These are phyloP conservation scores for Tachysurus fulvidraco DNA, from an alignment of 2,113 vertebrate genomes.

Conservation along the genomic window DNA sequence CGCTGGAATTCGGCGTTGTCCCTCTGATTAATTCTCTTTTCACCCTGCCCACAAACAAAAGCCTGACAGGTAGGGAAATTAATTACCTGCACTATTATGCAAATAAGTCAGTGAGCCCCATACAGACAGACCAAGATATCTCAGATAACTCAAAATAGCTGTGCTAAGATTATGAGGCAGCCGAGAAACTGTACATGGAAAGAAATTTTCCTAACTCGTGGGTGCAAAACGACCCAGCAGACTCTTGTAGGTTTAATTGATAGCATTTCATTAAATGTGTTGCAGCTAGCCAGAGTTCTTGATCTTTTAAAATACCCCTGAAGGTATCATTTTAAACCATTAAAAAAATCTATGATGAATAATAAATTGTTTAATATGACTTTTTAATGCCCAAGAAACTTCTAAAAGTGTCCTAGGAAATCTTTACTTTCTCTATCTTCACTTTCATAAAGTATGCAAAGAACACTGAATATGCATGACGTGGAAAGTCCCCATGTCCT, in stretches of 20 bases:
- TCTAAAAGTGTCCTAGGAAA: not conserved
- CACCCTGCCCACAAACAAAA: slow-evolving; percentile 49
- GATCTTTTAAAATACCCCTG: not conserved
- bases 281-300: not conserved
- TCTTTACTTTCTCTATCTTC: not conserved
- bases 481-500: not conserved
- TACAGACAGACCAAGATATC: slow-evolving; percentile 26
- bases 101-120: slow-evolving; percentile 51
- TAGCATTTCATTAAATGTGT: slow-evolving; percentile 27
- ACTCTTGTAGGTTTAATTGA: slow-evolving; percentile 15
- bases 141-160: slow-evolving; percentile 18
- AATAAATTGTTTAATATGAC: not conserved
- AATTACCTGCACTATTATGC: slow-evolving; percentile 59
- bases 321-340: slow-evolving; percentile 11
- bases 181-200: slow-evolving; percentile 13
- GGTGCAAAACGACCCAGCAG: not conserved
- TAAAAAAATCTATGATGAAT: slow-evolving; percentile 6
- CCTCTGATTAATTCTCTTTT: slow-evolving; percentile 54
- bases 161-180: slow-evolving; percentile 1
- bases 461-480: not conserved
- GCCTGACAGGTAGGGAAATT: slow-evolving; percentile 56
- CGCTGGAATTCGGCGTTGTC: slow-evolving; percentile 47
- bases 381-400: not conserved
- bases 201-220: not conserved
- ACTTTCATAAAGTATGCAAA: not conserved